A percentile compares a stretch with the other conserved stretches of the same genome.
phyloP scores from a whole-genome alignment of 2,888 invertebrate species.

The Cyrtodaria siliqua region DNA sequence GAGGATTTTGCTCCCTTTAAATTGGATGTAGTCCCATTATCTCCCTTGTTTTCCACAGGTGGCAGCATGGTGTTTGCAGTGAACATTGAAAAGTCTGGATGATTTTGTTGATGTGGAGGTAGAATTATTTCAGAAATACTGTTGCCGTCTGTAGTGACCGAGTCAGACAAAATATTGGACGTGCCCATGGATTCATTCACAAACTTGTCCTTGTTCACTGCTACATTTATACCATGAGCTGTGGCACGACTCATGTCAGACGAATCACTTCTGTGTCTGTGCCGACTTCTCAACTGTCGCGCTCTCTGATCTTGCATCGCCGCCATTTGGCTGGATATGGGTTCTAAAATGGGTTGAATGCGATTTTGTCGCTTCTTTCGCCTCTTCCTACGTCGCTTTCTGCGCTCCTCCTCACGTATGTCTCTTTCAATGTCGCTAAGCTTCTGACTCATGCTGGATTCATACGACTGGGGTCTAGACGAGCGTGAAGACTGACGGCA shows the following conservation, averaged over 20 bases:
- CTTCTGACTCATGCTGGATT: slow-evolving; percentile 89
- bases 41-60: slow-evolving; percentile 34
- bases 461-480: slow-evolving; percentile 92
- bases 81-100: slow-evolving; percentile 76
- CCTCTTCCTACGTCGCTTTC: slow-evolving; percentile 64
- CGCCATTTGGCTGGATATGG: slow-evolving; percentile 67
- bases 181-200: slow-evolving; percentile 60
- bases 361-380: slow-evolving; percentile 69
- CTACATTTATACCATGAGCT: slow-evolving; percentile 69
- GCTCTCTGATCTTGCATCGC: slow-evolving; percentile 61
- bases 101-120: slow-evolving; percentile 58
- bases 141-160: slow-evolving; percentile 49
- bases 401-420: slow-evolving; percentile 46
- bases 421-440: slow-evolving; percentile 61
- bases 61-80: slow-evolving; percentile 66
- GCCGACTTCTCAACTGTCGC: slow-evolving; percentile 19
- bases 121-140: slow-evolving; percentile 64
- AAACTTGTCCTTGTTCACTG: slow-evolving; percentile 57
- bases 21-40: slow-evolving; percentile 35
- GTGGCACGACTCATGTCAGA: slow-evolving; percentile 76
- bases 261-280: slow-evolving; percentile 73
- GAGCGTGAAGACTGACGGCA: slow-evolving; percentile 36
- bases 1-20: slow-evolving; percentile 63
- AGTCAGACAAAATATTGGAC: slow-evolving; percentile 62
- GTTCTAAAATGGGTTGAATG: slow-evolving; percentile 73